phyloP scores from a whole-genome alignment of 2,797 vertebrate genomes.

The Chelmon rostratus region DNA sequence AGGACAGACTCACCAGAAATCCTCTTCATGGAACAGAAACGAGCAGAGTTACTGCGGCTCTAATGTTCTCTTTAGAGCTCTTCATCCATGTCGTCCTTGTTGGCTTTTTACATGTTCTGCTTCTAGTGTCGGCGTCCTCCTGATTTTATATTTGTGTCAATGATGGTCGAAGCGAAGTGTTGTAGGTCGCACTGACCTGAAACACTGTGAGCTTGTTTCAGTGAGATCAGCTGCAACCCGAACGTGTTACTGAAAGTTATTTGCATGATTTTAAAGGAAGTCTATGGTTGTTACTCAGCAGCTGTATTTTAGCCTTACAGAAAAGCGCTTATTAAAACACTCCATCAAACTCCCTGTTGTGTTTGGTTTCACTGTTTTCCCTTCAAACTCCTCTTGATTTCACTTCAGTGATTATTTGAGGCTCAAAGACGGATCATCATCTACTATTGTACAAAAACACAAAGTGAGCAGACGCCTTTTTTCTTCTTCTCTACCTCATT shows the following conservation, averaged over 20 bases:
- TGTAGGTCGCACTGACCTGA: neutral
- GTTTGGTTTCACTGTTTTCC: neutral
- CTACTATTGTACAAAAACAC: too few relatives aligned
- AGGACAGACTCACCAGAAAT: neutral
- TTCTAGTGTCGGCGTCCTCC: slow-evolving; percentile 2
- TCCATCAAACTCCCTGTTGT: accelerated
- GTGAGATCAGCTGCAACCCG: neutral
- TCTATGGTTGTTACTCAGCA: slow-evolving; percentile 17
- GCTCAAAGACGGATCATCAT: too few relatives aligned
- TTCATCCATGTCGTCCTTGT: slow-evolving; percentile 6
- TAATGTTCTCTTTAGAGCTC: slow-evolving; percentile 22
- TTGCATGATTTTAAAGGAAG: slow-evolving; percentile 14
- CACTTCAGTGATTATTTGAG: too few relatives aligned
- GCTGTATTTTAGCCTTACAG: slow-evolving; percentile 10
- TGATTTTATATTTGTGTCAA: slow-evolving; percentile 14
- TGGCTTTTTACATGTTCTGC: slow-evolving; percentile 2
- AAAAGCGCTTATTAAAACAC: slow-evolving; percentile 59
- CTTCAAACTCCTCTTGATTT: neutral
- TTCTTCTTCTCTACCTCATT: too few relatives aligned
- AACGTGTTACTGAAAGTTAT: slow-evolving; percentile 33
- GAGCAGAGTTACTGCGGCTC: neutral
- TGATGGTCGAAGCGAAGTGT: neutral
- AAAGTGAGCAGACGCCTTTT: too few relatives aligned
- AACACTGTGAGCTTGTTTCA: neutral
- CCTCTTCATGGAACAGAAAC: neutral